A percentile compares a stretch with the other conserved stretches of the same genome.
These are phyloP conservation scores for Macaca mulatta DNA, from an alignment of 2,113 vertebrate species.

Conservation along the genomic window DNA sequence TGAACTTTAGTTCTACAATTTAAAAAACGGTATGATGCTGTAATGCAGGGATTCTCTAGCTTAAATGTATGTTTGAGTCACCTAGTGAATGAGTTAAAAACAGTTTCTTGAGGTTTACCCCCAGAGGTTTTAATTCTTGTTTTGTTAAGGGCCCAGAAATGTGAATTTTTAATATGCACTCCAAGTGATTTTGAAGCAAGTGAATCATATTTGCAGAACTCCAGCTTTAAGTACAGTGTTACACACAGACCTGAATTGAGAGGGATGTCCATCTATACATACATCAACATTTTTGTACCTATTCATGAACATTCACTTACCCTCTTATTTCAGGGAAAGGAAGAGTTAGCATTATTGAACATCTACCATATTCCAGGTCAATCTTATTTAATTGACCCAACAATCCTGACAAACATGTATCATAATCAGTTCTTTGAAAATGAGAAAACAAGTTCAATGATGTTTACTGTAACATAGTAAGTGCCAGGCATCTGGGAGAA, in stretches of 20 bases:
- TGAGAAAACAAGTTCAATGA: background rate
- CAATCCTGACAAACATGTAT: background rate
- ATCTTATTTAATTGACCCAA: background rate
- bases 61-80: background rate
- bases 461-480: background rate
- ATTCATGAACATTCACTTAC: background rate
- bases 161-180: background rate
- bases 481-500: background rate
- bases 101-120: background rate
- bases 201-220: background rate
- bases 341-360: background rate
- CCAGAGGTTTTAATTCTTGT: slow-evolving; percentile 1
- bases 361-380: background rate
- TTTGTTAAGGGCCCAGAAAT: background rate
- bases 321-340: background rate
- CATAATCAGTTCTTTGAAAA: background rate
- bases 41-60: background rate
- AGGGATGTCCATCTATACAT: background rate
- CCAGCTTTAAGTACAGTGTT: background rate
- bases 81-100: background rate
- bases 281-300: background rate
- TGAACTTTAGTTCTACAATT: background rate
- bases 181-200: background rate
- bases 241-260: background rate
- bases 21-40: background rate